phyloP scores from a whole-genome alignment of 2,113 vertebrate genomes.

The Aptenodytes forsteri region DNA sequence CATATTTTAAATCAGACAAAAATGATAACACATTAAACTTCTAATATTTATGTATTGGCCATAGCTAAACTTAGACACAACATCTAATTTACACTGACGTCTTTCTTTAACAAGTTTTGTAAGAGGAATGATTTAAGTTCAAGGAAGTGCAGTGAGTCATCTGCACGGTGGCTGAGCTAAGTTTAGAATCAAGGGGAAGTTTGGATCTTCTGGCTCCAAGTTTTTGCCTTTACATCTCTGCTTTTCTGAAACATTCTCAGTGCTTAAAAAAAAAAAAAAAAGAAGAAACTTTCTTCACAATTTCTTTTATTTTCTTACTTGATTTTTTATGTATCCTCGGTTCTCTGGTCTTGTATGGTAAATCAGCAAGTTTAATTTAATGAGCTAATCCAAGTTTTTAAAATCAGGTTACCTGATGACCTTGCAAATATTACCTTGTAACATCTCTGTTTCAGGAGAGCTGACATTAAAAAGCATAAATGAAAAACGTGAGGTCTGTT shows the following conservation, averaged over 20 bases:
- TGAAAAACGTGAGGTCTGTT: background rate
- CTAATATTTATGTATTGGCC: constrained; percentile 73
- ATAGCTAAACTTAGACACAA: constrained; percentile 78
- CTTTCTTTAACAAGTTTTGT: constrained; percentile 84
- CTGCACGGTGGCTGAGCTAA: constrained; percentile 76
- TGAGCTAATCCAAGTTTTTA: background rate
- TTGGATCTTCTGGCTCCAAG: constrained; percentile 61
- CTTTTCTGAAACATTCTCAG: constrained; percentile 20
- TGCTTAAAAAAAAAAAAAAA: background rate
- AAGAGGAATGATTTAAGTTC: constrained; percentile 80
- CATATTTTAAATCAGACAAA: constrained; percentile 59
- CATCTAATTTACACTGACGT: constrained; percentile 84
- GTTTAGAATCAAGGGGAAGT: constrained; percentile 74
- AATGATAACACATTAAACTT: constrained; percentile 67
- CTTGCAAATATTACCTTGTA: background rate
- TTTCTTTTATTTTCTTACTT: background rate
- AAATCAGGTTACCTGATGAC: background rate
- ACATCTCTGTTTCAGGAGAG: background rate
- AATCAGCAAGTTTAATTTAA: background rate
- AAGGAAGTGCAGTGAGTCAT: constrained; percentile 80
- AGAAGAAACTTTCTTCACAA: background rate
- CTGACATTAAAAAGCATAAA: background rate
- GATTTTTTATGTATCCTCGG: background rate
- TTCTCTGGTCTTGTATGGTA: background rate
- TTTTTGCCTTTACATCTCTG: constrained; percentile 57